Percentiles rank a stretch among this genome's conserved stretches.
Evolutionary conservation across 2,113 vertebrate genomes (phyloP).

Genomic region (Nesogale talazaci): DNA sequence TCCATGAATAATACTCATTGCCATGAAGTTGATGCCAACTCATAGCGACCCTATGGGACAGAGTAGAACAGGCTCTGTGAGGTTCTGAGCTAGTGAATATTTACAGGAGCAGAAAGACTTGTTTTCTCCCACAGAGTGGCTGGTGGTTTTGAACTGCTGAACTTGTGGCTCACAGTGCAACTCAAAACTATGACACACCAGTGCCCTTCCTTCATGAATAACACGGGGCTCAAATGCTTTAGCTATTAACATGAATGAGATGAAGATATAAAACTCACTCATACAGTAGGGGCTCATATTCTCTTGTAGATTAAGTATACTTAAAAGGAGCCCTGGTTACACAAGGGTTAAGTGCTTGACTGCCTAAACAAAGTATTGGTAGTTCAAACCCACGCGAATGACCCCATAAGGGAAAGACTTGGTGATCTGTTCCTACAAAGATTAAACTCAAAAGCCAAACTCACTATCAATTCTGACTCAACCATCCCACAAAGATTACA

Average conservation of each 20-base stretch:
- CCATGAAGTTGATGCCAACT: no score
- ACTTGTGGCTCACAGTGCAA: background rate
- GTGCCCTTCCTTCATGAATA: background rate
- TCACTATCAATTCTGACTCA: no score
- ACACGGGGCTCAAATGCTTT: background rate
- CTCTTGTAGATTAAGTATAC: conserved; percentile 18
- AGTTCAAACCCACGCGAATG: background rate
- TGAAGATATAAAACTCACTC: no score
- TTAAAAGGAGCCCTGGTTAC: background rate
- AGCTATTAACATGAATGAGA: no score
- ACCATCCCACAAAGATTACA: background rate
- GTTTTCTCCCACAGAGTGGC: no score
- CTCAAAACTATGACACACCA: no score
- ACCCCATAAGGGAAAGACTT: background rate
- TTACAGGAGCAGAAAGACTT: no score
- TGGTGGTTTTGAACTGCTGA: background rate
- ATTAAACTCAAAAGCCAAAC: background rate
- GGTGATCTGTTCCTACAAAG: background rate
- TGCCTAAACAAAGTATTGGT: background rate
- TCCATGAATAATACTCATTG: conserved; percentile 30
- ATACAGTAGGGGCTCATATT: background rate
- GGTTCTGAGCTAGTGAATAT: no score
- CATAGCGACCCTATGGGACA: no score
- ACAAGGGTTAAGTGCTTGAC: background rate
- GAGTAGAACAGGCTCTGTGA: no score